Evolutionary conservation across 2,888 invertebrate genomes (phyloP), one percentile per base, ranked within the genome.

Genomic region (Pseudococcus jackbeardsleyi): DNA sequence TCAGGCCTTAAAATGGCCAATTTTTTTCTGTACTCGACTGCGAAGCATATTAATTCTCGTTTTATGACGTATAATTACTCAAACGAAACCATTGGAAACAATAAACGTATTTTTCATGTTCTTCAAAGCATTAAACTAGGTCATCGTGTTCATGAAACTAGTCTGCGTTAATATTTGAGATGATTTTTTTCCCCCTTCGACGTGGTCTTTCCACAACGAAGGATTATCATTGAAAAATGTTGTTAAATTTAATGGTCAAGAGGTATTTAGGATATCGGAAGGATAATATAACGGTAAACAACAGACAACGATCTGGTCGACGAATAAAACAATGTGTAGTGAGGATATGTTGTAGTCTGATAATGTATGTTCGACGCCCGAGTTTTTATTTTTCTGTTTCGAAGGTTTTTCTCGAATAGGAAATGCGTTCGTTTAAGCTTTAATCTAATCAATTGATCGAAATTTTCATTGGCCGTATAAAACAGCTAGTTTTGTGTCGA

Each of bases 61-160:
- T 46, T 11, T 46, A 46, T 46, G 2, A 8, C 12, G 8, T 12
- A 12, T 46, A 72, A 72, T 26, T 72, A 39, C 12, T 39, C 33
- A 9, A 72, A 72, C 72, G 72, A 33, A 72, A 72, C 8, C 72
- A 72, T 72, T 72, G 33, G 17, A 33, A 72, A 72, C 72, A 72
- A 72, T 19, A 72, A 72, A 72, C 72, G 33, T 72, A 72, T 72
- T 72, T 72, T 72, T 33, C 39, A 33, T 39, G 15, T 26, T 72
- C 33, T 72, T 19, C 59, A n/a, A 59, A 59, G 59, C 19, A 33
- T 15, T 5, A 7, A 72, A 72, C 33, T 72, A 72, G 72, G 72
- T 72, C 72, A 72, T 33, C 72, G 72, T 59, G 72, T 72, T 72
- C 72, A 72, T 72, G 72, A 72, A 33, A 72, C 33, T 12, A 72